phyloP scores from a whole-genome alignment of 2,888 invertebrate genomes.

The Drosophila neotestacea region DNA sequence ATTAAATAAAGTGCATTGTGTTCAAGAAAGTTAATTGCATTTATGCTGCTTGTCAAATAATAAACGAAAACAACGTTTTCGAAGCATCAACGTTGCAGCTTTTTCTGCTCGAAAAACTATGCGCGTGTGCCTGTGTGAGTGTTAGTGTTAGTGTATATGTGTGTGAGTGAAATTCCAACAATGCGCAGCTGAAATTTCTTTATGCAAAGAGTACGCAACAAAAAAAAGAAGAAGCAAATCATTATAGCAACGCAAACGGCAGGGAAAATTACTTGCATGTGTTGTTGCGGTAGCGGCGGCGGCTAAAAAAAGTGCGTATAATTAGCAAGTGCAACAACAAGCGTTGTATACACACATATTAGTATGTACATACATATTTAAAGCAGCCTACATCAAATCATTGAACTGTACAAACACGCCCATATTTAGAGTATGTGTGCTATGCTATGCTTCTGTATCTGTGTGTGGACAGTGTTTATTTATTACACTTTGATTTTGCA shows the following conservation, averaged over 20 bases:
- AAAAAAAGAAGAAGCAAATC: slow-evolving; percentile 39
- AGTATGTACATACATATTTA: slow-evolving; percentile 7
- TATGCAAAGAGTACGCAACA: slow-evolving; percentile 65
- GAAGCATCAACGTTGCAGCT: slow-evolving; percentile 21
- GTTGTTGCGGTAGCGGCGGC: slow-evolving; percentile 20
- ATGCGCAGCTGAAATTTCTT: slow-evolving; percentile 75
- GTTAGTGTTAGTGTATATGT: slow-evolving; percentile 22
- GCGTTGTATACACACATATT: slow-evolving; percentile 4
- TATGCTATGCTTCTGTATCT: slow-evolving; percentile 34
- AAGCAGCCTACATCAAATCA: slow-evolving; percentile 56
- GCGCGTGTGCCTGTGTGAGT: slow-evolving; percentile 39
- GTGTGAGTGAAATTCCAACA: slow-evolving; percentile 74
- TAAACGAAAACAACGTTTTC: slow-evolving; percentile 4
- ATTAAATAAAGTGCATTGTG: slow-evolving; percentile 48
- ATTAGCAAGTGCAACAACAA: slow-evolving; percentile 61
- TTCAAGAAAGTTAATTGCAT: slow-evolving; percentile 17
- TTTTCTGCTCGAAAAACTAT: slow-evolving; percentile 51
- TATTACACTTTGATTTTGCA: slow-evolving; percentile 75
- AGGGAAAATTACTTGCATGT: slow-evolving; percentile 43
- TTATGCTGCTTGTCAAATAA: slow-evolving; percentile 22
- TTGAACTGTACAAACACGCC: slow-evolving; percentile 78
- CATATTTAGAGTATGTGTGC: slow-evolving; percentile 65
- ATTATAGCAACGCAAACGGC: slow-evolving; percentile 26
- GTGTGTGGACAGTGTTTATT: slow-evolving; percentile 58
- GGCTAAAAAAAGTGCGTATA: slow-evolving; percentile 65